Percentiles rank a stretch among this genome's conserved stretches.
These are phyloP conservation scores for Numenius arquata DNA, from an alignment of 2,113 vertebrate species.

Conservation along the genomic window DNA sequence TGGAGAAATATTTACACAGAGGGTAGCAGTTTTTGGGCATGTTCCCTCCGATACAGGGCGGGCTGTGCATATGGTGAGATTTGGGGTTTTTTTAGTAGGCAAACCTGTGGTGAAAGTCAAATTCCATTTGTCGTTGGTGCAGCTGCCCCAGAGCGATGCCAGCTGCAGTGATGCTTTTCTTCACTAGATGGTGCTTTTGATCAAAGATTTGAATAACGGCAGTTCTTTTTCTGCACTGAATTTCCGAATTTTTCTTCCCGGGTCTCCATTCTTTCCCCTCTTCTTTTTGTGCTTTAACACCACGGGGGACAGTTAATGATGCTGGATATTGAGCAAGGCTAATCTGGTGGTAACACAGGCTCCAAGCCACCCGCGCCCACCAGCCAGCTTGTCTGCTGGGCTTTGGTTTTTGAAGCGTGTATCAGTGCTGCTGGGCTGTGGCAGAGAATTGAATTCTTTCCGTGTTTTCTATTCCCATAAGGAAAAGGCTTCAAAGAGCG, in stretches of 20 bases:
- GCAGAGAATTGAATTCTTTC: slow-evolving; percentile 53
- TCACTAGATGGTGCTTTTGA: slow-evolving; percentile 61
- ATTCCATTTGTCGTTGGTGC: not conserved
- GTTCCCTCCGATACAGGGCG: not conserved
- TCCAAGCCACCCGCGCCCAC: not conserved
- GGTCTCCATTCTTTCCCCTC: slow-evolving; percentile 13
- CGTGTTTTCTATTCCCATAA: slow-evolving; percentile 61
- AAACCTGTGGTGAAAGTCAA: not conserved
- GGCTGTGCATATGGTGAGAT: not conserved
- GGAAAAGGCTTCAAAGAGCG: slow-evolving; percentile 50
- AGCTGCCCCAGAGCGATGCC: not conserved
- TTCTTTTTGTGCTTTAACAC: not conserved
- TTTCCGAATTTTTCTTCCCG: not conserved
- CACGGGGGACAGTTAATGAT: not conserved
- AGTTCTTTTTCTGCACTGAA: not conserved
- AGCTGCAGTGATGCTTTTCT: not conserved
- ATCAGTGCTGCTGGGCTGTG: slow-evolving; percentile 19
- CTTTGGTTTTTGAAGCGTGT: not conserved
- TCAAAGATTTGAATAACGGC: not conserved
- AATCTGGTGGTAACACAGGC: not conserved
- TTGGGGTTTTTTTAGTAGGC: not conserved
- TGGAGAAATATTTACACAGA: not conserved
- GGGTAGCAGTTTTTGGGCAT: not conserved
- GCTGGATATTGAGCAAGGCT: not conserved
- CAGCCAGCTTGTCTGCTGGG: not conserved